phyloP scores from a whole-genome alignment of 1,140 invertebrate species.

The Mizuhopecten yessoensis region DNA sequence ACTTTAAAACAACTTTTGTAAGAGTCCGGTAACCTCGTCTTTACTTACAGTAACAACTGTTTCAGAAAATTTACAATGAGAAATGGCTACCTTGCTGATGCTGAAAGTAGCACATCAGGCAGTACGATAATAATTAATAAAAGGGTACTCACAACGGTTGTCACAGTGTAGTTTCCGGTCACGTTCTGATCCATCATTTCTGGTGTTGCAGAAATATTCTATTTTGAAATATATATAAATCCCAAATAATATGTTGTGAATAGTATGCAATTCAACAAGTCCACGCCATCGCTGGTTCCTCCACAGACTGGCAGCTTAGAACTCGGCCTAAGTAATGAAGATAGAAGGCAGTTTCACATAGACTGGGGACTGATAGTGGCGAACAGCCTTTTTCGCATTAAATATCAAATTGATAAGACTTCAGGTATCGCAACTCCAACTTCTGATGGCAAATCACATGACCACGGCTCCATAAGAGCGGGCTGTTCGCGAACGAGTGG shows the following conservation, averaged over 20 bases:
- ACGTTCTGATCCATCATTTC: background rate
- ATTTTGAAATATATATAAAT: background rate
- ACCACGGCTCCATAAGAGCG: background rate
- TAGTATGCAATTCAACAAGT: background rate
- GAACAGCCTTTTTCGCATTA: background rate
- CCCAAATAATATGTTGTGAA: no score
- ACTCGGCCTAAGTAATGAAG: background rate
- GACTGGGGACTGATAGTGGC: background rate
- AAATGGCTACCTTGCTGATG: no score
- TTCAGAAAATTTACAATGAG: no score
- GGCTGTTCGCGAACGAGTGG: conserved; percentile 12
- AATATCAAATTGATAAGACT: conserved; percentile 36
- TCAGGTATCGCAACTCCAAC: background rate
- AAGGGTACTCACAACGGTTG: background rate
- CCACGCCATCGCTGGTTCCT: background rate
- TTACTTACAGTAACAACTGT: no score
- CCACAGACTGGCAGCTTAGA: background rate
- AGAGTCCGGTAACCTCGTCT: no score
- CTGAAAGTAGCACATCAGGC: no score
- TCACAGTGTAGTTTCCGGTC: conserved; percentile 1
- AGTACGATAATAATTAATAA: no score
- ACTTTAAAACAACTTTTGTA: no score
- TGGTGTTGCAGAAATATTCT: background rate
- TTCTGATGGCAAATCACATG: conserved; percentile 25
- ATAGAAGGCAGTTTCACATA: conserved; percentile 17